phyloP scores from a whole-genome alignment of 2,888 invertebrate genomes.

The Mythimna impura region DNA sequence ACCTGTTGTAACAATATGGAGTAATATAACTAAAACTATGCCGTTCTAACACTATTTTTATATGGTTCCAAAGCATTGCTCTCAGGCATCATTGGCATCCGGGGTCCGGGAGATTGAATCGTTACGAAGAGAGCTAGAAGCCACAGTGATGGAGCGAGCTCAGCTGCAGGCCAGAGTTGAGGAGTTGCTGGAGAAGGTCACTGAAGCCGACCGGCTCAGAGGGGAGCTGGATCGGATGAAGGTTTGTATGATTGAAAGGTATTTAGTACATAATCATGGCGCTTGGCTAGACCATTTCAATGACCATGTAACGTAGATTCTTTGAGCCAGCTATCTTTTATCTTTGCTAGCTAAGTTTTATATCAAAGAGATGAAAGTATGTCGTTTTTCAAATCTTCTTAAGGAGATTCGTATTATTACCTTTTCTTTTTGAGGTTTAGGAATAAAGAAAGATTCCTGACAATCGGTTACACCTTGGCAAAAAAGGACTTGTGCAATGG shows the following conservation, averaged over 20 bases:
- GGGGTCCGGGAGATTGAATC: conserved; percentile 92
- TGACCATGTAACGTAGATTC: not conserved
- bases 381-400: too few species aligned
- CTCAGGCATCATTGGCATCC: conserved; percentile 82
- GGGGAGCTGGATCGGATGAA: conserved; percentile 93
- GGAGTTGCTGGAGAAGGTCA: conserved; percentile 92
- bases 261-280: not conserved
- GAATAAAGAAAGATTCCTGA: not conserved
- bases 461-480: not conserved
- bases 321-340: not conserved
- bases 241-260: conserved; percentile 80
- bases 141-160: conserved; percentile 92
- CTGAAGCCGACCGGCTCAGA: conserved; percentile 92
- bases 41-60: not conserved
- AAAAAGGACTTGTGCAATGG: too few species aligned
- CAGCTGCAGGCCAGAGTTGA: conserved; percentile 91
- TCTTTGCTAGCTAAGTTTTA: not conserved
- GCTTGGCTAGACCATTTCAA: conserved; percentile 10
- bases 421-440: not conserved
- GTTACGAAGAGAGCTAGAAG: conserved; percentile 91
- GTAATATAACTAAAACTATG: not conserved
- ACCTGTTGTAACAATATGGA: not conserved
- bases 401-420: not conserved
- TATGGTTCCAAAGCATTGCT: conserved; percentile 32
- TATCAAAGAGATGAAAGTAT: not conserved